Conservation (phyloP, 2,888 invertebrate species). For the Iphiclides podalirius region DNA sequence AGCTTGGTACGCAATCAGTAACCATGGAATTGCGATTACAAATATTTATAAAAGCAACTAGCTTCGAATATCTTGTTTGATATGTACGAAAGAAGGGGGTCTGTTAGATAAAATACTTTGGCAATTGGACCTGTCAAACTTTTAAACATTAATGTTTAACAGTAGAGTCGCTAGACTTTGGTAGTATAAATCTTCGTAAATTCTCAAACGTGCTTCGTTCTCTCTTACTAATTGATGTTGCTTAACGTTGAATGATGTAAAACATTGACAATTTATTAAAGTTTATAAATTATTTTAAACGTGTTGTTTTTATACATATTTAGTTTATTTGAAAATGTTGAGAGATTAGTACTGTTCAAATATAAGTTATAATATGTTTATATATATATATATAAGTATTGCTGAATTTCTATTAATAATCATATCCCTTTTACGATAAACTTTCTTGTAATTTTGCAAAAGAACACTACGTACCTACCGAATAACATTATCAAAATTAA, state of each 20-base stretch:
- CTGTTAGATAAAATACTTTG: conserved; percentile 6
- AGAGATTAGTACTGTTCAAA: conserved; percentile 63
- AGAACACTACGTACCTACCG: conserved; percentile 53
- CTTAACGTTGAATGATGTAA: conserved; percentile 73
- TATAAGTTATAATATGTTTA: conserved; percentile 59
- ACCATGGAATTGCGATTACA: neutral
- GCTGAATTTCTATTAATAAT: conserved; percentile 65
- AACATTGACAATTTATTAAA: conserved; percentile 64
- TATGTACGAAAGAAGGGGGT: conserved; percentile 3
- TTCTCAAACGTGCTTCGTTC: conserved; percentile 62
- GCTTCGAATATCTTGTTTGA: neutral
- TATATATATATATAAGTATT: conserved; percentile 50
- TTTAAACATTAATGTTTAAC: conserved; percentile 43
- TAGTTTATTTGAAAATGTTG: conserved; percentile 72
- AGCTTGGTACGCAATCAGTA: neutral
- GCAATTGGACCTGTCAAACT: conserved; percentile 25
- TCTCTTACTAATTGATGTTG: conserved; percentile 70
- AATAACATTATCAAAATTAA: conserved; percentile 47
- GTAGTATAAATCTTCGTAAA: conserved; percentile 62
- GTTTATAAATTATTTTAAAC: conserved; percentile 63
- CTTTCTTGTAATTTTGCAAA: conserved; percentile 70
- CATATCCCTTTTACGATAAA: conserved; percentile 62
- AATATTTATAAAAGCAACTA: neutral
- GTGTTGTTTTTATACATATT: conserved; percentile 66
- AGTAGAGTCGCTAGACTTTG: conserved; percentile 76